Conservation (phyloP, 2,797 vertebrate genomes). For the Lycodopsis pacificus region DNA sequence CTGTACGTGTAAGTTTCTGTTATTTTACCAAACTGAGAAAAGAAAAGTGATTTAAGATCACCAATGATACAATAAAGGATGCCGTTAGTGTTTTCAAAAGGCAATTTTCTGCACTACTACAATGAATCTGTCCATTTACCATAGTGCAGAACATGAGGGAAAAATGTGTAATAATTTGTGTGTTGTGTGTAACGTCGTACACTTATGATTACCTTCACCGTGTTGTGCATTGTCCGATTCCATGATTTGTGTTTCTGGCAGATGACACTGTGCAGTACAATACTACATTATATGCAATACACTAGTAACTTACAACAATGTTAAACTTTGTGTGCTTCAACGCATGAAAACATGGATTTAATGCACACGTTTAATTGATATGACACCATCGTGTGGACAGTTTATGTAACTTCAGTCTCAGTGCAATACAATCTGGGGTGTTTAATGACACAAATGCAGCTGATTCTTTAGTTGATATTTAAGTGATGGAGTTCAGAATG, state of each 20-base stretch:
- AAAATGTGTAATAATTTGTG: neutral
- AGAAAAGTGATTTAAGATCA: neutral
- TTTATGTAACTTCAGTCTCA: conserved; percentile 53
- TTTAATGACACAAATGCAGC: neutral
- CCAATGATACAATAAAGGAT: neutral
- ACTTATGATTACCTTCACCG: neutral
- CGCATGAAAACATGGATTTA: neutral
- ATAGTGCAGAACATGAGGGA: neutral
- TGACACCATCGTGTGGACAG: conserved; percentile 76
- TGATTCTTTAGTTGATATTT: neutral
- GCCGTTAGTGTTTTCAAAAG: neutral
- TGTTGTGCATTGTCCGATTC: neutral
- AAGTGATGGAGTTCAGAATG: neutral
- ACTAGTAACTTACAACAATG: neutral
- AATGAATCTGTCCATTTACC: neutral
- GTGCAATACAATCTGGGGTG: neutral
- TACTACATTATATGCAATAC: neutral
- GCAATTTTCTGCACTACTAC: neutral
- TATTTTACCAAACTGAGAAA: neutral
- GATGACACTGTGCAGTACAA: neutral
- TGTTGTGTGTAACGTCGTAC: neutral
- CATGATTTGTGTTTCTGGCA: neutral
- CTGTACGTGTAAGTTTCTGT: neutral
- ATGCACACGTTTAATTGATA: conserved; percentile 33
- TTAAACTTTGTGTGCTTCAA: neutral